phyloP scores from a whole-genome alignment of 2,888 invertebrate species.

The Noctua comes region DNA sequence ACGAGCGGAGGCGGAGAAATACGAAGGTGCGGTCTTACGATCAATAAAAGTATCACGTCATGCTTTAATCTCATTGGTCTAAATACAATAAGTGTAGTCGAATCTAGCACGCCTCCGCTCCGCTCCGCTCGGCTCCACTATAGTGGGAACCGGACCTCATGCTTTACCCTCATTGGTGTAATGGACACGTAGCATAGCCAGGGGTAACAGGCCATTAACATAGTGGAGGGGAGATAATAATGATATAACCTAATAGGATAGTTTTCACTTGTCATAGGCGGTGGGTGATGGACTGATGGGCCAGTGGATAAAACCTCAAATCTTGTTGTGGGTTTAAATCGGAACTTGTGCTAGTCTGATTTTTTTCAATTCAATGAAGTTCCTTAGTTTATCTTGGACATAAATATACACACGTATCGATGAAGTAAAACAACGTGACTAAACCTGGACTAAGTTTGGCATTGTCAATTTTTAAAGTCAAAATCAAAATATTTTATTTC shows the following conservation, averaged over 20 bases:
- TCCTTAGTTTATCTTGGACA: background rate
- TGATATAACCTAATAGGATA: background rate
- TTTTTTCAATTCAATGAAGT: background rate
- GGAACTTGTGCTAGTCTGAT: background rate
- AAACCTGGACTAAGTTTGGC: no score
- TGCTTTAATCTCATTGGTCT: background rate
- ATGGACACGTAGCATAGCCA: background rate
- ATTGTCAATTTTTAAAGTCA: no score
- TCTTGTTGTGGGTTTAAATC: background rate
- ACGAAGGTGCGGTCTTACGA: background rate
- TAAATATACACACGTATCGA: no score
- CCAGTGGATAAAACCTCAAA: no score
- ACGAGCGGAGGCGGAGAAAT: background rate
- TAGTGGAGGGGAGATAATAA: background rate
- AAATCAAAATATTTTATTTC: no score
- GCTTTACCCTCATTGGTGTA: background rate
- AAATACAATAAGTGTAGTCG: background rate
- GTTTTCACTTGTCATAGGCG: background rate
- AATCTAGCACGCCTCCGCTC: background rate
- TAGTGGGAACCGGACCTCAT: background rate
- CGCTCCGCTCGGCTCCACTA: background rate
- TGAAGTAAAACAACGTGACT: no score
- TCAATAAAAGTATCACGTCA: background rate
- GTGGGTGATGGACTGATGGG: background rate
- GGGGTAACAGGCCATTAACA: background rate